phyloP scores from a whole-genome alignment of 2,888 invertebrate genomes.

The Phorcus lineatus region DNA sequence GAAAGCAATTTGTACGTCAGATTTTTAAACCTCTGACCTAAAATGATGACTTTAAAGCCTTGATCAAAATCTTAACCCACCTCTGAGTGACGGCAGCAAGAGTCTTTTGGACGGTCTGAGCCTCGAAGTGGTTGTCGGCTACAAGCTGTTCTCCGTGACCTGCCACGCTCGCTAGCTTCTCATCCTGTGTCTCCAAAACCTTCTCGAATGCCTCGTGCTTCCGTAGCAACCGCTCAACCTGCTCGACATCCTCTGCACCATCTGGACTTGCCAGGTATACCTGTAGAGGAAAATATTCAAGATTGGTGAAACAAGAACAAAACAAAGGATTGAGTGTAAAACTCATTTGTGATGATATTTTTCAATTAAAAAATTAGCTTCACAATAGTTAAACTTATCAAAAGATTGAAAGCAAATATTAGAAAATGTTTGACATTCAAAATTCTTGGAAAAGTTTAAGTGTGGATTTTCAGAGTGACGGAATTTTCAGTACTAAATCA shows the following conservation, averaged over 20 bases:
- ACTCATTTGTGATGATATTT: too few species aligned
- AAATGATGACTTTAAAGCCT: background rate
- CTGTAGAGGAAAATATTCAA: constrained; percentile 43
- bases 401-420: too few species aligned
- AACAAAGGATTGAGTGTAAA: background rate
- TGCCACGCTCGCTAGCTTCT: constrained; percentile 85
- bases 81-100: constrained; percentile 81
- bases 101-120: constrained; percentile 81
- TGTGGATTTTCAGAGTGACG: too few species aligned
- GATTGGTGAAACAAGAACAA: background rate
- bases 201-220: constrained; percentile 99
- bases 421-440: too few species aligned
- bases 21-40: too few species aligned
- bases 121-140: constrained; percentile 92
- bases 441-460: too few species aligned
- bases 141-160: constrained; percentile 91
- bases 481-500: too few species aligned
- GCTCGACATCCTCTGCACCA: constrained; percentile 96
- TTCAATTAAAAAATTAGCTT: too few species aligned
- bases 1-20: too few species aligned
- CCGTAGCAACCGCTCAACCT: constrained; percentile 98
- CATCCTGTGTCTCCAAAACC: constrained; percentile 97
- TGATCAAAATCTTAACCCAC: constrained; percentile 38
- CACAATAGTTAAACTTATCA: too few species aligned
- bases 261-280: constrained; percentile 83